Base-by-base conservation (phyloP, 2,888 invertebrate genomes). In the Trichogramma dendrolimi region DNA sequence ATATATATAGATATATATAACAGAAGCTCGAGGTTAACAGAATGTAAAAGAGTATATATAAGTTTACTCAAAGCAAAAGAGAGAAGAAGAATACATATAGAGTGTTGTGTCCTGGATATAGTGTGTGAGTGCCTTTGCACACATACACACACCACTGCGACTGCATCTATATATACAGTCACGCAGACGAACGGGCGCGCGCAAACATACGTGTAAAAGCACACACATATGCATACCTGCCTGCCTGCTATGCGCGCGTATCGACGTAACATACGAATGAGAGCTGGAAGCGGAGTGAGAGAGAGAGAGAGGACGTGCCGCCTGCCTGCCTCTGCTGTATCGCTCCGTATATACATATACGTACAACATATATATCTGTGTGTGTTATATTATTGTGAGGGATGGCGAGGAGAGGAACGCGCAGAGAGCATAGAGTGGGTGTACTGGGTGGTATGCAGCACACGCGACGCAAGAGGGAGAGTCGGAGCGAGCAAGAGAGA, bases 281-380 rank as follows among this genome's bases (percentile, higher is more conserved):
- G 39, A 6, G 46, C n/a, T 6, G 11, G 27, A n/a, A 44, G 39
- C 11, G 27, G 52, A 52, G 27, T 27, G 52, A 39, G 51, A 51
- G 27, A n/a, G 52, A 55, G 11, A 44, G 44, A 46, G 55, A 55
- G 46, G 46, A 55, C 41, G 6, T 43, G 8, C 44, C 44, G n/a
- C 10, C 27, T 27, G 27, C 27, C 27, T 27, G 27, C 27, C 27
- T 39, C n/a, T 8, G 40, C 39, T 38, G 53, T 10, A 38, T 50
- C 50, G 44, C 44, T 11, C 27, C 11, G 49, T 49, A 49, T 27
- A 11, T 27, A 7, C 7, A 38, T 27, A 49, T 49, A 49, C 14
- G 14, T 27, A 49, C 6, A 11, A 49, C 27, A 49, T 49, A 11
- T 4, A 49, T 49, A 49, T 49, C 1, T 5, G 40, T 40, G 40